Evolutionary conservation across 2,797 vertebrate species (phyloP).

Genomic region (Momotus momota): DNA sequence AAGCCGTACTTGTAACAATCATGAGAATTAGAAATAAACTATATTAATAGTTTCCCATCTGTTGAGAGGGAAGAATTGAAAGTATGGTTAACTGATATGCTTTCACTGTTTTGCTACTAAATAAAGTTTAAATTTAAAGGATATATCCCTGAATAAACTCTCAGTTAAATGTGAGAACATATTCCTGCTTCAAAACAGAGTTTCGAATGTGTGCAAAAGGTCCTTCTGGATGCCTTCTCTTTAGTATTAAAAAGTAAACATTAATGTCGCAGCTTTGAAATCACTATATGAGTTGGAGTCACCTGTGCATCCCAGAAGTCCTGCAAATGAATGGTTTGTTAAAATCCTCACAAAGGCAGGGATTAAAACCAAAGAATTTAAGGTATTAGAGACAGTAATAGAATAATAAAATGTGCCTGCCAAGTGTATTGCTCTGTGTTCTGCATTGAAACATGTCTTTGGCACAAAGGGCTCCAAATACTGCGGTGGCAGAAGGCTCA

Average conservation of each 20-base stretch:
- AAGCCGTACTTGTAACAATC: background rate
- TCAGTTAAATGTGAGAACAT: slow-evolving; percentile 56
- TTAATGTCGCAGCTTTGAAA: slow-evolving; percentile 54
- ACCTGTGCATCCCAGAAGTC: slow-evolving; percentile 11
- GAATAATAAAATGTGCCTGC: background rate
- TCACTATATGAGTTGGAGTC: slow-evolving; percentile 34
- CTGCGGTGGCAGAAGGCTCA: background rate
- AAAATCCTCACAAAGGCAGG: slow-evolving; percentile 50
- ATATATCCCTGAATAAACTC: slow-evolving; percentile 11
- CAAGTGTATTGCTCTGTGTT: background rate
- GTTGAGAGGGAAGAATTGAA: background rate
- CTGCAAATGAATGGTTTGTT: slow-evolving; percentile 57
- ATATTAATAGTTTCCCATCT: background rate
- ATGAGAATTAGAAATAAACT: background rate
- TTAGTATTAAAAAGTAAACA: slow-evolving; percentile 66
- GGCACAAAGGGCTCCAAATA: slow-evolving; percentile 6
- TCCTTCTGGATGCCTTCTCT: slow-evolving; percentile 33
- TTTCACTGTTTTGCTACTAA: background rate
- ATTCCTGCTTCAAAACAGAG: slow-evolving; percentile 37
- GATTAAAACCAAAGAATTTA: slow-evolving; percentile 60
- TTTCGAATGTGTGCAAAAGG: slow-evolving; percentile 48
- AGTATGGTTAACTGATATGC: background rate
- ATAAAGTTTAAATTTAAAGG: slow-evolving; percentile 11
- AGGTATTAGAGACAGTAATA: slow-evolving; percentile 9
- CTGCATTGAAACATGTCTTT: slow-evolving; percentile 18